Conservation (phyloP, 2,888 invertebrate species). For the Furcula furcula region DNA sequence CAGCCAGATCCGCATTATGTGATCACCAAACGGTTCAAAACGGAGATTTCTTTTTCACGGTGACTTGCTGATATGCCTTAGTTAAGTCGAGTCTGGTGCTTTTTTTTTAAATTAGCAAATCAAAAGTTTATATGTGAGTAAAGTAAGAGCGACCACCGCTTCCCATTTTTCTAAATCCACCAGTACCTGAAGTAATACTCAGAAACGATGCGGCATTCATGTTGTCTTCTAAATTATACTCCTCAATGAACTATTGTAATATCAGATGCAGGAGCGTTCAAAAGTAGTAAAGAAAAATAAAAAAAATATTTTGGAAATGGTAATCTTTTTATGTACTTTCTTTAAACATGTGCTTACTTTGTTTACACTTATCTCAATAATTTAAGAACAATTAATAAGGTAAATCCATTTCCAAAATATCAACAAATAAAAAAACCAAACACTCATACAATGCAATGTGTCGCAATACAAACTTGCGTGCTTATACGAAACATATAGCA, state of each 20-base stretch:
- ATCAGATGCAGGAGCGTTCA: conserved; percentile 29
- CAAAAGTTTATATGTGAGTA: background rate
- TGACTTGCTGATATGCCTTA: background rate
- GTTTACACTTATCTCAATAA: background rate
- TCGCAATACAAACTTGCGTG: conserved; percentile 61
- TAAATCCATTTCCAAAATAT: conserved; percentile 28
- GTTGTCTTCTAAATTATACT: conserved; percentile 54
- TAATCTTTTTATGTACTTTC: background rate
- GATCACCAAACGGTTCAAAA: no score
- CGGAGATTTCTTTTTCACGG: background rate
- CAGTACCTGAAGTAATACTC: conserved; percentile 99
- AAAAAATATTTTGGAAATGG: conserved; percentile 13
- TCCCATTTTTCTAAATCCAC: conserved; percentile 72
- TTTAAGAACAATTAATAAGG: no score
- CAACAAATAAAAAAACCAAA: conserved; percentile 29
- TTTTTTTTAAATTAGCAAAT: conserved; percentile 4
- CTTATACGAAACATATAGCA: conserved; percentile 23
- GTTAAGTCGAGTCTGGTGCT: background rate
- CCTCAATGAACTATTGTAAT: no score
- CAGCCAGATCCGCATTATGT: no score
- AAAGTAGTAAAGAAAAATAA: conserved; percentile 22
- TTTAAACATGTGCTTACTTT: no score
- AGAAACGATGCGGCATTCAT: conserved; percentile 83
- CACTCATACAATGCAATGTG: conserved; percentile 46
- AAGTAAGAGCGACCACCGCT: conserved; percentile 34